Evolutionary conservation across 2,888 invertebrate species (phyloP), one percentile per base, ranked within the genome.

Genomic region (Morpho deidamia): DNA sequence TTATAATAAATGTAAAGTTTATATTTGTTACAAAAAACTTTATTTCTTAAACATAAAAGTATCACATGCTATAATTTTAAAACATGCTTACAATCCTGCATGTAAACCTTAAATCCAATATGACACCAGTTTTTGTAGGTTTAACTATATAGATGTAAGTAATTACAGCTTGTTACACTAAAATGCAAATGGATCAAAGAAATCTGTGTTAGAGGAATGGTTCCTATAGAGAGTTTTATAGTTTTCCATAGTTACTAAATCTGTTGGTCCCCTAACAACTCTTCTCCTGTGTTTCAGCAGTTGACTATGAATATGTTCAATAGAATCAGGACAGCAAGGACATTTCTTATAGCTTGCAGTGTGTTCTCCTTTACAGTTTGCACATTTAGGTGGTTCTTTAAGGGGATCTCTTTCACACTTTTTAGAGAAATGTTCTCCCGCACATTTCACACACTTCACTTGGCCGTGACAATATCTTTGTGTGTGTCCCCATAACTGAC

Each of bases 401-500:
- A 59, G 63, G 7, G 62, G 57, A 38, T 65, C 60, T 59, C 69
- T 71, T 0, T 60, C 53, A 63, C 86, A 88, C 52, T 75, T 69
- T n/a, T 68, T 72, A 10, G 76, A 70, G 0, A 65, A 57, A 65
- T 88, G 86, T 1, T 74, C 64, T 1, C 74, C 78, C n/a, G 71
- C 78, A 69, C 86, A 89, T 60, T 83, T 86, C 0, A 85, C 79
- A 68, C 86, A 87, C 47, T 69, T 78, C 2, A 74, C 47, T 10
- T 59, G 39, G 0, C 78, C 80, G 10, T 73, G 74, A 51, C 87
- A 86, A 61, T 76, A 80, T 11, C 78, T 70, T 56, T 82, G 79
- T 1, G 79, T 68, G 53, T 89, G 88, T 0, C 84, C 86, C 78
- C 82, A 87, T 56, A 70, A 72, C 58, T 87, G 89, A 59, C 89